These are phyloP conservation scores for Rana temporaria DNA, from an alignment of 2,113 vertebrate species.

Conservation along the genomic window DNA sequence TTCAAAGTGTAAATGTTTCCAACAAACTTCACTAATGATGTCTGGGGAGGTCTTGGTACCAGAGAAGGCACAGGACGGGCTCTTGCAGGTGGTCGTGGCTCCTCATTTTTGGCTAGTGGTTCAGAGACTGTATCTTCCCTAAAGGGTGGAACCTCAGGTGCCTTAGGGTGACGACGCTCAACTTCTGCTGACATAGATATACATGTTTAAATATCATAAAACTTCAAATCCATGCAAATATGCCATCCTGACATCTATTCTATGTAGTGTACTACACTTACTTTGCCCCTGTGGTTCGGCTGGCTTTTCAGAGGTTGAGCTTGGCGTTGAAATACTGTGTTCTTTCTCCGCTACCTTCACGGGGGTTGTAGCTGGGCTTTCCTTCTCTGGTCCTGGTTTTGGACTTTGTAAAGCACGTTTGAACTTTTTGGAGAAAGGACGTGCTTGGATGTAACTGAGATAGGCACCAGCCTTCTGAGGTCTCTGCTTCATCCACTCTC, in stretches of 20 bases:
- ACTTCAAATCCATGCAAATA: too few species aligned
- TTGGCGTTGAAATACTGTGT: not conserved
- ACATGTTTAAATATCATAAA: not conserved
- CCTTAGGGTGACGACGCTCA: conserved; percentile 80
- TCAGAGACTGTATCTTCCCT: conserved; percentile 74
- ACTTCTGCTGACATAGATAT: conserved; percentile 71
- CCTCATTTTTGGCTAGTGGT: conserved; percentile 74
- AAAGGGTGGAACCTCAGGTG: conserved; percentile 76
- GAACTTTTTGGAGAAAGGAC: conserved; percentile 88
- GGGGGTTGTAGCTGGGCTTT: not conserved
- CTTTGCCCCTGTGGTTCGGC: conserved; percentile 28
- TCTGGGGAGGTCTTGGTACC: conserved; percentile 90
- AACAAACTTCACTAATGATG: conserved; percentile 91
- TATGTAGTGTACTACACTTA: conserved; percentile 1
- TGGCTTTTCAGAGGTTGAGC: accelerated
- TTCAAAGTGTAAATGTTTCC: conserved; percentile 95
- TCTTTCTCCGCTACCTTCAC: not conserved
- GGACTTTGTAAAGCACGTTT: conserved; percentile 66
- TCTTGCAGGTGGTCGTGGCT: conserved; percentile 80
- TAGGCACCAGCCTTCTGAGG: conserved; percentile 93
- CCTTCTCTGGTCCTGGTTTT: conserved; percentile 45
- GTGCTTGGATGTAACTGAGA: conserved; percentile 88
- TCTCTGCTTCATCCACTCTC: conserved; percentile 94
- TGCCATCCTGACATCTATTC: not conserved
- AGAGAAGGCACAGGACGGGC: conserved; percentile 88